Evolutionary conservation across 2,888 invertebrate genomes (phyloP).

Genomic region (Maniola hyperantus): DNA sequence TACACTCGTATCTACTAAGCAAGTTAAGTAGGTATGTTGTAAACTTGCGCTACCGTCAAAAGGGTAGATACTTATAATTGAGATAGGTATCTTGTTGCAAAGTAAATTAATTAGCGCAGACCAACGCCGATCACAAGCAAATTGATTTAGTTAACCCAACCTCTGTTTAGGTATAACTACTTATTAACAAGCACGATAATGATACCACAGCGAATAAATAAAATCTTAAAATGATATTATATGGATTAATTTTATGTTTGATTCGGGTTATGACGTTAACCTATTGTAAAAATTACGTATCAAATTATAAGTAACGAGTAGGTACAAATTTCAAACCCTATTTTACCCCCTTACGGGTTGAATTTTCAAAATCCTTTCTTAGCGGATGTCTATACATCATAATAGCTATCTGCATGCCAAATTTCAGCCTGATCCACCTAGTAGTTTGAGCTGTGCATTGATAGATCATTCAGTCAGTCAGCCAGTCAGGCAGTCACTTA

Average conservation of each 20-base stretch:
- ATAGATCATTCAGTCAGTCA: no score
- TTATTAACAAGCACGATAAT: slow-evolving; percentile 6
- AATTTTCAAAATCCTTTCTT: no score
- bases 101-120: slow-evolving; percentile 64
- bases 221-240: not conserved
- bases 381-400: no score
- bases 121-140: slow-evolving; percentile 11
- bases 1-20: no score
- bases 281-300: not conserved
- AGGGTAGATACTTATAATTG: slow-evolving; percentile 6
- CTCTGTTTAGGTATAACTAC: slow-evolving; percentile 11
- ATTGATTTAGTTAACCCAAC: slow-evolving; percentile 20
- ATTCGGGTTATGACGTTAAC: no score
- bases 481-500: no score
- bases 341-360: no score
- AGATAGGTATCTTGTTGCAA: slow-evolving; percentile 20
- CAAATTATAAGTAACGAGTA: not conserved
- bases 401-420: no score
- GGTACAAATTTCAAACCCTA: no score
- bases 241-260: no score
- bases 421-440: no score
- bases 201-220: not conserved
- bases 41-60: not conserved
- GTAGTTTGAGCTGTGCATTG: no score
- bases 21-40: not conserved